Conservation (phyloP, 1,140 invertebrate genomes). For the Meloidogyne exigua region DNA sequence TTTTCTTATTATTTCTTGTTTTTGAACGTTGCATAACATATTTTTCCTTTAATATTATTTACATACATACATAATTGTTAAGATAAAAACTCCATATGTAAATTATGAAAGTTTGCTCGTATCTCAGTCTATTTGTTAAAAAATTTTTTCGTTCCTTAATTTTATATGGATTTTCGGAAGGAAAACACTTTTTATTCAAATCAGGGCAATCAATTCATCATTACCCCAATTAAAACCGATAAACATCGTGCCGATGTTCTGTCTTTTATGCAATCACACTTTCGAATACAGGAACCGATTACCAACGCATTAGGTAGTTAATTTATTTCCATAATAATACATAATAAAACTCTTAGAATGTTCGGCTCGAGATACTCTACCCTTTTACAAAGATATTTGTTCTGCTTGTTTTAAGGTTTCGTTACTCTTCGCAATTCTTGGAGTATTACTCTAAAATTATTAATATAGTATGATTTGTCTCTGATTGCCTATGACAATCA, state of each 20-base stretch:
- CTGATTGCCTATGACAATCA: neutral
- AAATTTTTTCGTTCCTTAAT: neutral
- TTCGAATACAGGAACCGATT: conserved; percentile 20
- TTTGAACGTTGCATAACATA: neutral
- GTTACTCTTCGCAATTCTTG: too few relatives aligned
- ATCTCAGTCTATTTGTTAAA: neutral
- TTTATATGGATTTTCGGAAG: neutral
- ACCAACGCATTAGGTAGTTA: conserved; percentile 9
- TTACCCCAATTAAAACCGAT: neutral
- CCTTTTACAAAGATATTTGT: conserved; percentile 19
- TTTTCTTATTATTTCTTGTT: too few relatives aligned
- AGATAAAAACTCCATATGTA: neutral
- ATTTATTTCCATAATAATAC: neutral
- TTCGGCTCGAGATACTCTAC: conserved; percentile 10
- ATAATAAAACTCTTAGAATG: conserved; percentile 1
- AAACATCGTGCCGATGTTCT: neutral
- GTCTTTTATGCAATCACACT: conserved; percentile 16
- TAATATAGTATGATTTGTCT: conserved; percentile 15
- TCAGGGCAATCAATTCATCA: neutral
- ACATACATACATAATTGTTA: neutral
- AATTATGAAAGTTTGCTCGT: neutral
- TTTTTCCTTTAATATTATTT: neutral
- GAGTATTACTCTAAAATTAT: neutral
- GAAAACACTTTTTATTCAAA: neutral
- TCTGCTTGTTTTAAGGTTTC: conserved; percentile 12